These are phyloP conservation scores for Sebastes taczanowskii DNA, from an alignment of 2,797 vertebrate genomes.

Conservation along the genomic window DNA sequence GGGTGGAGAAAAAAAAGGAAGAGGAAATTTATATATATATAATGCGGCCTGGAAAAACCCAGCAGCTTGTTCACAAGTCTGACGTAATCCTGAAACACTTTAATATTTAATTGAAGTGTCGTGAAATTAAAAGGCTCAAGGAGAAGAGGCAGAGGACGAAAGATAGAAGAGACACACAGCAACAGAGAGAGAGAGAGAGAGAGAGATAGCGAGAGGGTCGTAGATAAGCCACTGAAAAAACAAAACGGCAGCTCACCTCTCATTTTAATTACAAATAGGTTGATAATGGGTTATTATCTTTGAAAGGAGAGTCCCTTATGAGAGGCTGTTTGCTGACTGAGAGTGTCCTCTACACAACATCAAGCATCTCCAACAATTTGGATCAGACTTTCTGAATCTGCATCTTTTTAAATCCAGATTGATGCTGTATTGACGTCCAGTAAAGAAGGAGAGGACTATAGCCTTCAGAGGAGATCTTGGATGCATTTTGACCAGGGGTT, in stretches of 20 bases:
- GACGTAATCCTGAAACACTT: slow-evolving; percentile 75
- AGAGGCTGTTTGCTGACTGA: slow-evolving; percentile 17
- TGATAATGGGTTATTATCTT: slow-evolving; percentile 66
- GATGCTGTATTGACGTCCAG: slow-evolving; percentile 11
- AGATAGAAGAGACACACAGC: neutral
- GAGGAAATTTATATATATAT: slow-evolving; percentile 39
- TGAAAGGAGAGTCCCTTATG: slow-evolving; percentile 44
- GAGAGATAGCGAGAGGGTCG: neutral
- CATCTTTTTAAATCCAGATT: slow-evolving; percentile 7
- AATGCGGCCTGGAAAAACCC: slow-evolving; percentile 49
- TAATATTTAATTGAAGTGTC: slow-evolving; percentile 81
- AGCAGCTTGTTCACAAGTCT: slow-evolving; percentile 73
- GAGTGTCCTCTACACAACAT: slow-evolving; percentile 27
- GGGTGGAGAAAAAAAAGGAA: neutral
- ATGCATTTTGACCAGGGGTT: slow-evolving; percentile 25
- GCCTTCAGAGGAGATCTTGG: neutral
- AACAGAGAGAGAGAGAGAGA: neutral
- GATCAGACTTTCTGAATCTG: neutral
- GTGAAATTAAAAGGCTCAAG: slow-evolving; percentile 76
- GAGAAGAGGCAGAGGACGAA: slow-evolving; percentile 37
- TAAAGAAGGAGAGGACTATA: neutral
- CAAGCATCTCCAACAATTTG: slow-evolving; percentile 1
- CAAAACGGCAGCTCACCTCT: slow-evolving; percentile 39
- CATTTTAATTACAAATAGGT: slow-evolving; percentile 67
- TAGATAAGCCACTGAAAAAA: slow-evolving; percentile 36